A percentile compares a stretch with the other conserved stretches of the same genome.
These are phyloP conservation scores for Poecilia velifera DNA, from an alignment of 2,797 vertebrate genomes.

Conservation along the genomic window DNA sequence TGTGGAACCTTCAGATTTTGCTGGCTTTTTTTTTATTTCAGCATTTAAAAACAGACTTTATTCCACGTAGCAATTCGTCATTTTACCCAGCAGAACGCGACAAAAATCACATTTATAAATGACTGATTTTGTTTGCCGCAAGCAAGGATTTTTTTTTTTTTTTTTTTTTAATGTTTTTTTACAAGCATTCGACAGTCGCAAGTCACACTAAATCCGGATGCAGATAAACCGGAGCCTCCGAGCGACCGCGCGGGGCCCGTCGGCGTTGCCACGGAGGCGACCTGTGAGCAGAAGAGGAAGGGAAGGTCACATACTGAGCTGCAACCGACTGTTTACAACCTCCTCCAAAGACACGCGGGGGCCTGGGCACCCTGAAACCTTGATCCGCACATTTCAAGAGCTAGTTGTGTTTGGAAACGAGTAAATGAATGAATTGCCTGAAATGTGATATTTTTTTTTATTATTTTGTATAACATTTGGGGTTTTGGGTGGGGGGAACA, in stretches of 20 bases:
- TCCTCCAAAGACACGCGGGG: slow-evolving; percentile 68
- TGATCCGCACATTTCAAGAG: slow-evolving; percentile 44
- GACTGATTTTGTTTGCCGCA: slow-evolving; percentile 37
- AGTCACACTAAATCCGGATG: slow-evolving; percentile 55
- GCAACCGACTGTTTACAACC: slow-evolving; percentile 60
- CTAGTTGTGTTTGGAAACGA: slow-evolving; percentile 62
- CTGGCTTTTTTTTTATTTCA: slow-evolving; percentile 69
- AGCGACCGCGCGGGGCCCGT: slow-evolving; percentile 9
- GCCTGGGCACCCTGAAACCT: slow-evolving; percentile 39
- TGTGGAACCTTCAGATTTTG: slow-evolving; percentile 64
- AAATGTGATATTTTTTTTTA: slow-evolving; percentile 63
- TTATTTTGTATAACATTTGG: slow-evolving; percentile 74
- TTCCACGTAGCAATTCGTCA: slow-evolving; percentile 79
- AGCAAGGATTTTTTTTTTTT: slow-evolving; percentile 33
- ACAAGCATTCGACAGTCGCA: slow-evolving; percentile 26
- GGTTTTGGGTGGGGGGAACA: not conserved
- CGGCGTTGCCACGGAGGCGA: slow-evolving; percentile 27
- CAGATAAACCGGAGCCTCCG: slow-evolving; percentile 25
- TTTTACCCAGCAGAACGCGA: slow-evolving; percentile 64
- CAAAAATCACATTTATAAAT: slow-evolving; percentile 31
- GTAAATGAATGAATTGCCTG: slow-evolving; percentile 61
- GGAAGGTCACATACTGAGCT: slow-evolving; percentile 39
- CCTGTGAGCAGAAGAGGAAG: slow-evolving; percentile 24
- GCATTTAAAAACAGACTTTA: slow-evolving; percentile 70
- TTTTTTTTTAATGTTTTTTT: slow-evolving; percentile 11